phyloP scores from a whole-genome alignment of 2,888 invertebrate genomes.

The Drosophila recens region DNA sequence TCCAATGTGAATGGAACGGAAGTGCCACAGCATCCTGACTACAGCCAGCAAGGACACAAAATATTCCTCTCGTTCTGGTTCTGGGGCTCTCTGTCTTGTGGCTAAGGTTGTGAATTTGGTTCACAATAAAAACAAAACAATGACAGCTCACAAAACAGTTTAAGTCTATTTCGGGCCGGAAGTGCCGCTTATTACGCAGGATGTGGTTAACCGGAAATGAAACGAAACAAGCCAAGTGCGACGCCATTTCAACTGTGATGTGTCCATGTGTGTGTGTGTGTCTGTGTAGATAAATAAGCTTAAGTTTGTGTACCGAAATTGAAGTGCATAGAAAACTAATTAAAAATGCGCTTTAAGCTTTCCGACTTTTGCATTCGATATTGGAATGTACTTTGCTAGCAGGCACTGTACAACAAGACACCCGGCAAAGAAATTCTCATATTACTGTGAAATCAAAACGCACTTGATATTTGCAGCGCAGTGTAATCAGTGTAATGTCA shows the following conservation, averaged over 20 bases:
- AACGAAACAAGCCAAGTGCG: constrained; percentile 80
- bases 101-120: constrained; percentile 67
- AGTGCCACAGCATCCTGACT: constrained; percentile 68
- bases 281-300: constrained; percentile 24
- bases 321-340: constrained; percentile 64
- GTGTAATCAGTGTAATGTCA: constrained; percentile 58
- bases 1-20: constrained; percentile 54
- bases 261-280: constrained; percentile 6
- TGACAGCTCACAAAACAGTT: constrained; percentile 71
- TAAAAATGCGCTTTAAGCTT: constrained; percentile 59
- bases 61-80: constrained; percentile 13
- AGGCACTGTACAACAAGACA: constrained; percentile 16
- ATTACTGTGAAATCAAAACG: constrained; percentile 2
- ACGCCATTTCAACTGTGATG: constrained; percentile 40
- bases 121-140: constrained; percentile 78
- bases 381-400: constrained; percentile 14
- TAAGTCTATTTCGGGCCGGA: constrained; percentile 73
- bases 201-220: constrained; percentile 82
- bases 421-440: not conserved
- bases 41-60: constrained; percentile 16
- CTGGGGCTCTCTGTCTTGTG: constrained; percentile 36
- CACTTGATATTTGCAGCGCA: constrained; percentile 41
- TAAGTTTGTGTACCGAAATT: constrained; percentile 19
- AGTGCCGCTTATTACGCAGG: constrained; percentile 81
- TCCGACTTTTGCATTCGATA: constrained; percentile 36